Percentiles rank a stretch among this genome's conserved stretches.
These are phyloP conservation scores for Heteropelma amictum DNA, from an alignment of 2,888 invertebrate genomes.

Conservation along the genomic window DNA sequence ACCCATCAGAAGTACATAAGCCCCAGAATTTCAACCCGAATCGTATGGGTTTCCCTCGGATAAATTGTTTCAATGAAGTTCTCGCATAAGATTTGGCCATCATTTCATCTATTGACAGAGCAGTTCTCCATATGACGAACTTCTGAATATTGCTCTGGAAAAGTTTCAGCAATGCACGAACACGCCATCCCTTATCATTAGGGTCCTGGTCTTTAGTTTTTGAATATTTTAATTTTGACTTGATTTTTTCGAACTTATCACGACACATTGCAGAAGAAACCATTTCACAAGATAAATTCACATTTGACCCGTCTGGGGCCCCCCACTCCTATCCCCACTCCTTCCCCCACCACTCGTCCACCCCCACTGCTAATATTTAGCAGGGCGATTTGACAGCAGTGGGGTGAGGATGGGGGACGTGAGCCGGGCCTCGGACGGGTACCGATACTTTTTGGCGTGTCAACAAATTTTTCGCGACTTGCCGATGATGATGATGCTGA, in stretches of 20 bases:
- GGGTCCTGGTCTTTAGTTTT: not conserved
- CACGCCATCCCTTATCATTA: slow-evolving; percentile 29
- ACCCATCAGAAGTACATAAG: not conserved
- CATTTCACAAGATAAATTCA: not conserved
- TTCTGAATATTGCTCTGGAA: slow-evolving; percentile 23
- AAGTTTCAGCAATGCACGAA: slow-evolving; percentile 15
- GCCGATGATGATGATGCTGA: too few species aligned
- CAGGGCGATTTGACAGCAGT: too few species aligned
- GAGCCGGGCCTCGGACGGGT: too few species aligned
- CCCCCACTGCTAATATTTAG: too few species aligned
- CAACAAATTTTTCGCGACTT: too few species aligned
- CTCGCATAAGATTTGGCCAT: too few species aligned
- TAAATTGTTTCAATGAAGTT: slow-evolving; percentile 27
- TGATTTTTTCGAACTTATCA: slow-evolving; percentile 26
- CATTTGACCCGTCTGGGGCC: too few species aligned
- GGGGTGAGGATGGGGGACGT: too few species aligned
- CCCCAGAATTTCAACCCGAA: slow-evolving; percentile 17
- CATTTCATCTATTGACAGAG: slow-evolving; percentile 31
- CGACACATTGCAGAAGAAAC: slow-evolving; percentile 22
- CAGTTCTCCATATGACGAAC: slow-evolving; percentile 20
- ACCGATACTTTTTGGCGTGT: too few species aligned
- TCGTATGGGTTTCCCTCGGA: slow-evolving; percentile 8
- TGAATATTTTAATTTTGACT: slow-evolving; percentile 12
- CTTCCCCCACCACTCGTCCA: too few species aligned
- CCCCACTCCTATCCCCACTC: too few species aligned